Conservation (phyloP, 1,140 invertebrate genomes). For the Steinernema feltiae region DNA sequence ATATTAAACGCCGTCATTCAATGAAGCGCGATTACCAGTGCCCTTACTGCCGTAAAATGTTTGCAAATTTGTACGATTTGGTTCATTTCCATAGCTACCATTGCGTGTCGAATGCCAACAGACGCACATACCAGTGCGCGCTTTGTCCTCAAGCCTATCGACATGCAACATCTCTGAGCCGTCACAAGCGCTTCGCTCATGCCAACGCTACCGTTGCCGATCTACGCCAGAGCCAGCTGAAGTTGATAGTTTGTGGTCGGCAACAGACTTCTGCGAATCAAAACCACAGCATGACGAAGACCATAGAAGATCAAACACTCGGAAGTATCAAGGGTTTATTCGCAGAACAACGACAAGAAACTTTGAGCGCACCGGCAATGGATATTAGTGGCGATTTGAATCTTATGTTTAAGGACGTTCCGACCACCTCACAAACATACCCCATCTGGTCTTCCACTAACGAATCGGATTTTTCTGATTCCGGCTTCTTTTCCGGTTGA, state of each 20-base stretch:
- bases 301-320: neutral
- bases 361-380: neutral
- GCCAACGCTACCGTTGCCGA: neutral
- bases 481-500: neutral
- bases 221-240: neutral
- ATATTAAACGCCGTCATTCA: neutral
- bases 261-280: neutral
- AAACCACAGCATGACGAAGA: neutral
- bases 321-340: neutral
- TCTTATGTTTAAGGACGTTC: neutral
- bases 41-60: neutral
- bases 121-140: neutral
- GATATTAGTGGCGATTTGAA: neutral
- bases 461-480: neutral
- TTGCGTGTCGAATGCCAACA: neutral
- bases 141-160: slow-evolving; percentile 13
- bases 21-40: neutral
- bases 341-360: neutral
- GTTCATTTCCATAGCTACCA: neutral
- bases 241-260: neutral
- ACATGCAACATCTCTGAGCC: neutral
- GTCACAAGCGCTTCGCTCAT: neutral
- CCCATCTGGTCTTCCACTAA: neutral
- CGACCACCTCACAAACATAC: neutral
- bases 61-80: neutral